phyloP scores from a whole-genome alignment of 2,797 vertebrate genomes.

The Pangasius larnaudii region DNA sequence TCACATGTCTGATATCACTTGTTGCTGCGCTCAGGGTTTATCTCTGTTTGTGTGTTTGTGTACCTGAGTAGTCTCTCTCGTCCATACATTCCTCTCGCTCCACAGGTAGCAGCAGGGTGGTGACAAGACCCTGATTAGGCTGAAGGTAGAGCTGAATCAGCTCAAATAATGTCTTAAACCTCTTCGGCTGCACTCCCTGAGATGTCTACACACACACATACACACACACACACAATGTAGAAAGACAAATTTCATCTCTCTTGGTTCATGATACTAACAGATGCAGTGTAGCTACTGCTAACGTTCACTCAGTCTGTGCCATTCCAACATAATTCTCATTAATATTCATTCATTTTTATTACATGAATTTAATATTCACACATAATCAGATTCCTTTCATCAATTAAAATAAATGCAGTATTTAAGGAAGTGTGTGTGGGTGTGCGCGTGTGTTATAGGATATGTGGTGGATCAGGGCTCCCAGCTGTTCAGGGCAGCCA shows the following conservation, averaged over 20 bases:
- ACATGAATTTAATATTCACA: neutral
- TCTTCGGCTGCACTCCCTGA: conserved; percentile 91
- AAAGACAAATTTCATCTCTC: neutral
- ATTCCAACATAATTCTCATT: neutral
- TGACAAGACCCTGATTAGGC: conserved; percentile 93
- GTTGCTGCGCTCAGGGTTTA: neutral
- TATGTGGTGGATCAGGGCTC: neutral
- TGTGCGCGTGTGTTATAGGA: neutral
- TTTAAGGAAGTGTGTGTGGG: neutral
- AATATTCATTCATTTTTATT: neutral
- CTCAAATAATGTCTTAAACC: conserved; percentile 90
- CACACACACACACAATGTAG: neutral
- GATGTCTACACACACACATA: conserved; percentile 78
- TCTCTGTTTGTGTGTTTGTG: conserved; percentile 1
- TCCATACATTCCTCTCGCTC: conserved; percentile 88
- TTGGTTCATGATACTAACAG: neutral
- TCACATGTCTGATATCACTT: neutral
- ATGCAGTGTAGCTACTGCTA: neutral
- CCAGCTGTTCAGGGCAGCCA: conserved; percentile 15
- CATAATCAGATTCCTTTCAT: neutral
- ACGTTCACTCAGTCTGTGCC: neutral
- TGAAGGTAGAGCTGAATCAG: conserved; percentile 90
- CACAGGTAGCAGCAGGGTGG: conserved; percentile 88
- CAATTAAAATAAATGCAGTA: neutral
- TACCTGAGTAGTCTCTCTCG: conserved; percentile 93